Percentiles rank a stretch among this genome's conserved stretches.
phyloP scores from a whole-genome alignment of 2,888 invertebrate species.

The Hofmannophila pseudospretella region DNA sequence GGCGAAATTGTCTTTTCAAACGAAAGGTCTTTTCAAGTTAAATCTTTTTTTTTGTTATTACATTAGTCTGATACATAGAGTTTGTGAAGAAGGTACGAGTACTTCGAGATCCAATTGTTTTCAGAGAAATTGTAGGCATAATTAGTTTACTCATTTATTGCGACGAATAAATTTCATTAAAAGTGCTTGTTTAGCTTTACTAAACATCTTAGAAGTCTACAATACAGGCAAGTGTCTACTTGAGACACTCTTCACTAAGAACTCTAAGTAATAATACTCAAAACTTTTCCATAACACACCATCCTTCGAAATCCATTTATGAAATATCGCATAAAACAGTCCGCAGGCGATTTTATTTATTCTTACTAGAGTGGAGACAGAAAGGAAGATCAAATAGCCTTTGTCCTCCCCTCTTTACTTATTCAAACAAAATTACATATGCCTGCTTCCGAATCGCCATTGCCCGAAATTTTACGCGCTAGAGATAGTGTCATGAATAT shows the following conservation, averaged over 20 bases:
- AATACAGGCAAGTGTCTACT: too few species aligned
- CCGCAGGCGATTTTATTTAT: slow-evolving; percentile 63
- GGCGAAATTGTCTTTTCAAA: slow-evolving; percentile 26
- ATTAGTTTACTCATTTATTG: too few species aligned
- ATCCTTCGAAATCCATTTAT: slow-evolving; percentile 69
- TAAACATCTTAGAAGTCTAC: too few species aligned
- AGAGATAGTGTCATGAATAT: slow-evolving; percentile 77
- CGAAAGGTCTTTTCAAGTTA: slow-evolving; percentile 6
- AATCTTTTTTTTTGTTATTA: too few species aligned
- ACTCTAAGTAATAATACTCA: slow-evolving; percentile 61
- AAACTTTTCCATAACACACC: slow-evolving; percentile 34
- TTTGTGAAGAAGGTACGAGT: too few species aligned
- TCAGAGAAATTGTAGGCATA: too few species aligned
- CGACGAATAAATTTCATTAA: too few species aligned
- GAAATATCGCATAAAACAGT: slow-evolving; percentile 65
- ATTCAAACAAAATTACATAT: slow-evolving; percentile 79
- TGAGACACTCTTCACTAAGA: slow-evolving; percentile 12
- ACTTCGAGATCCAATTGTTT: too few species aligned
- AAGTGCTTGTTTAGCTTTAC: too few species aligned
- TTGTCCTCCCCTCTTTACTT: slow-evolving; percentile 76
- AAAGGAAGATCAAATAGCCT: slow-evolving; percentile 71
- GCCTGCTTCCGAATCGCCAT: slow-evolving; percentile 74
- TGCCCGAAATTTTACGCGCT: slow-evolving; percentile 76
- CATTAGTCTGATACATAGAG: too few species aligned
- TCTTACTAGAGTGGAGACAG: slow-evolving; percentile 40